Evolutionary conservation across 2,888 invertebrate genomes (phyloP), one percentile per base, ranked within the genome.

Genomic region (Agriopis marginaria): DNA sequence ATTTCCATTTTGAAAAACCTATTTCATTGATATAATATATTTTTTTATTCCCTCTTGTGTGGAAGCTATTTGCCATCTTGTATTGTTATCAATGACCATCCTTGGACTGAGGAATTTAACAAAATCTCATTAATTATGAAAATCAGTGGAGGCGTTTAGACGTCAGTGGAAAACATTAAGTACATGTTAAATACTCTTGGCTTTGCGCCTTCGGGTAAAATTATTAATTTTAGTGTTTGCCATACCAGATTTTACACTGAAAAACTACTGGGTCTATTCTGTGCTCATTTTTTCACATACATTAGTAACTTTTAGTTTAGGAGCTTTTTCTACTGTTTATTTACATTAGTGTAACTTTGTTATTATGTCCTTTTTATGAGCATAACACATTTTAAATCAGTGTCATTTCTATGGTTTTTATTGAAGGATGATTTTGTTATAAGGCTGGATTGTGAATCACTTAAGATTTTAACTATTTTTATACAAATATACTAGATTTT

Each of bases 381-480:
- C 59, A 45, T 79, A 82, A 75, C 73, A 78, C 81, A 82, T 81
- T 72, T 59, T 68, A 53, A 74, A 77, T 77, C 77, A 74, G 69
- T 75, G 72, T 69, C 45, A 64, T 72, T 67, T 66, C 54, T 72
- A 69, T 62, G 70, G 69, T 80, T 88, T 89, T 84, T 89, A 87
- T 76, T 82, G 82, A 81, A 83, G 82, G 82, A 83, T 85, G 82
- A 81, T 88, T 89, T 87, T 86, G 82, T 88, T 89, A 87, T 85
- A 7, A 12, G 45, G 11, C 45, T 58, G 58, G 58, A 32, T 9
- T 45, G 45, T 32, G 17, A 23, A 23, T 23, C 17, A 6, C 17
- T 1, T 7, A 55, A 42, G n/a, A 40, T 55, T 55, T 40, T n/a
- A 40, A 7, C 32, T 11, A 5, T 55, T 40, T 42, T 32, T 32